Evolutionary conservation across 1,140 invertebrate species (phyloP).

Genomic region (Listronotus bonariensis): DNA sequence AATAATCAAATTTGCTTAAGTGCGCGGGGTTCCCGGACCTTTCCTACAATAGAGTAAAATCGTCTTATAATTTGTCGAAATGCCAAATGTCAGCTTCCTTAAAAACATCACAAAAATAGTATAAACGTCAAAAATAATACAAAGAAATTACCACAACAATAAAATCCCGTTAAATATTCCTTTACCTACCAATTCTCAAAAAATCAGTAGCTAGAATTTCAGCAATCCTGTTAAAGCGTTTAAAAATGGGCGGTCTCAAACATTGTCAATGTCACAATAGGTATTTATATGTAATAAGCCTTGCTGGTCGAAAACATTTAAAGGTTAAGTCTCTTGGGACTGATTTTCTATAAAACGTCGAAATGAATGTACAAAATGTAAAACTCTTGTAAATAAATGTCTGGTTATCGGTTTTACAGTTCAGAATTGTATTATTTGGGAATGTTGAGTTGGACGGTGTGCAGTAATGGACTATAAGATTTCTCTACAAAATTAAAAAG

Average conservation of each 20-base stretch:
- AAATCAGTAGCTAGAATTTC: background rate
- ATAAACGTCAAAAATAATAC: background rate
- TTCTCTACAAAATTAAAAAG: too few species aligned
- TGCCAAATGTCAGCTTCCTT: too few species aligned
- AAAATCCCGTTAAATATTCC: too few species aligned
- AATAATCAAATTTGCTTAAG: too few species aligned
- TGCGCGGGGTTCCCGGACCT: too few species aligned
- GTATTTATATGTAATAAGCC: conserved; percentile 9
- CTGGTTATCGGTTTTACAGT: background rate
- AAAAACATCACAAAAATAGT: too few species aligned
- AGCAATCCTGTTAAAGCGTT: conserved; percentile 1
- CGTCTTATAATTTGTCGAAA: too few species aligned
- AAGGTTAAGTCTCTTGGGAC: conserved; percentile 1
- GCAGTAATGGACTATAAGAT: background rate
- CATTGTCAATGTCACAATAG: background rate
- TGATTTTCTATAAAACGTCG: too few species aligned
- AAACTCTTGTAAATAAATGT: conserved; percentile 10
- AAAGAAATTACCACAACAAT: too few species aligned
- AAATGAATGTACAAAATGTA: conserved; percentile 1
- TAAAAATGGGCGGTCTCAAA: background rate
- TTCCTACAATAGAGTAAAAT: too few species aligned
- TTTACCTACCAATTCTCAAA: too few species aligned
- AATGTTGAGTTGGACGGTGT: background rate
- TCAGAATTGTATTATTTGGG: background rate
- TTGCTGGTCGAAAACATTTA: conserved; percentile 4